Evolutionary conservation across 2,888 invertebrate genomes (phyloP).

Genomic region (Antheraea assamensis): DNA sequence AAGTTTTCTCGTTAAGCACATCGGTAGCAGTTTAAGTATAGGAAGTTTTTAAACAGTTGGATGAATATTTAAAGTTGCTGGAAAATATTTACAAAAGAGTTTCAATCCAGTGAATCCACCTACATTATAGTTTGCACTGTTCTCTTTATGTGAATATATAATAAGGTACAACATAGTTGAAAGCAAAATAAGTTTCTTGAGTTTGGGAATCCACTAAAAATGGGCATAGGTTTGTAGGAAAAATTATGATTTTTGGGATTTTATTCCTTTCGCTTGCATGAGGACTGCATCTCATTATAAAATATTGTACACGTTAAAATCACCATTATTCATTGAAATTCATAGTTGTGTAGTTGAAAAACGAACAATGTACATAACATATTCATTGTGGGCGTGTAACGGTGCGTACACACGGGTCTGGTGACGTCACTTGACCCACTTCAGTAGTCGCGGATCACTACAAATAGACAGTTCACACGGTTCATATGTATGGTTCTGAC

Average conservation of each 20-base stretch:
- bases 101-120: too few species aligned
- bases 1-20: too few species aligned
- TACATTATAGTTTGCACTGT: too few species aligned
- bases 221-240: neutral
- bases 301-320: slow-evolving; percentile 9
- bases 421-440: slow-evolving; percentile 50
- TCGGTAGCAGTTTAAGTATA: neutral
- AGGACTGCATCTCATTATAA: slow-evolving; percentile 12
- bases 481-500: slow-evolving; percentile 15
- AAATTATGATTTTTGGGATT: neutral
- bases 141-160: too few species aligned
- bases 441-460: slow-evolving; percentile 23
- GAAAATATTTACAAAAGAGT: too few species aligned
- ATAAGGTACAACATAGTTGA: too few species aligned
- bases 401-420: slow-evolving; percentile 24
- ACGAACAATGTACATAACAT: slow-evolving; percentile 24
- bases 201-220: neutral
- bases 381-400: slow-evolving; percentile 37
- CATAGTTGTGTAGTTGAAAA: slow-evolving; percentile 26
- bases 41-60: neutral
- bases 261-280: neutral
- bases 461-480: slow-evolving; percentile 19
- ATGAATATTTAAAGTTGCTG: too few species aligned
- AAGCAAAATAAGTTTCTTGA: neutral
- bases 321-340: slow-evolving; percentile 5